Evolutionary conservation across 2,797 vertebrate genomes (phyloP).

Genomic region (Typhlichthys subterraneus): DNA sequence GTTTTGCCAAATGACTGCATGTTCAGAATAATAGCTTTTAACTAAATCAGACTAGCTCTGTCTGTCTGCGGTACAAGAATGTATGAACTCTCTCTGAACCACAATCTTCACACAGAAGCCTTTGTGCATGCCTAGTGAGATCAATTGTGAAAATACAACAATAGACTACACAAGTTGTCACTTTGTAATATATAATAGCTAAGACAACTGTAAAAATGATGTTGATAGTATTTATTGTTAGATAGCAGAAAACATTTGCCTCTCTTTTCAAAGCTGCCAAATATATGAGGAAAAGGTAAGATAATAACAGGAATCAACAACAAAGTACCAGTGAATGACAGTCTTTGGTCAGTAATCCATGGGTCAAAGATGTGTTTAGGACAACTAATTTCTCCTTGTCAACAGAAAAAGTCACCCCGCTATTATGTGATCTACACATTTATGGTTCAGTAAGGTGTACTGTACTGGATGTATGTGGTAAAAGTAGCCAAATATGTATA

Average conservation of each 20-base stretch:
- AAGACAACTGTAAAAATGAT: slow-evolving; percentile 19
- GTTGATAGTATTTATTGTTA: neutral
- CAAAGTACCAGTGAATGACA: slow-evolving; percentile 13
- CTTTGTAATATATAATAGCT: slow-evolving; percentile 19
- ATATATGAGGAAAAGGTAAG: neutral
- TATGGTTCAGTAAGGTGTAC: neutral
- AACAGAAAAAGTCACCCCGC: too few species aligned
- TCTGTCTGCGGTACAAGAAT: slow-evolving; percentile 70
- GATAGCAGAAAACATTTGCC: too few species aligned
- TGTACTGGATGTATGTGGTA: neutral
- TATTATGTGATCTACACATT: too few species aligned
- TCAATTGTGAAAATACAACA: slow-evolving; percentile 58
- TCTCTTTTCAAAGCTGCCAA: neutral
- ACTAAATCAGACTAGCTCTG: slow-evolving; percentile 75
- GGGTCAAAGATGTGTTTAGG: neutral
- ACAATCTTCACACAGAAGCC: slow-evolving; percentile 60
- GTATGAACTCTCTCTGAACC: slow-evolving; percentile 83
- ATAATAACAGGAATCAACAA: neutral
- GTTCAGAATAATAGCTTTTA: slow-evolving; percentile 83
- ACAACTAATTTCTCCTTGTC: too few species aligned
- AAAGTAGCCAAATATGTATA: neutral
- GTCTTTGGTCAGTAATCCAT: slow-evolving; percentile 2
- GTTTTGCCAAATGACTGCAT: slow-evolving; percentile 83
- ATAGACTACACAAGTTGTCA: slow-evolving; percentile 45
- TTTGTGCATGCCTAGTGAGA: slow-evolving; percentile 65